Base-by-base conservation (phyloP, 2,888 invertebrate genomes). In the Agrotis ipsilon region DNA sequence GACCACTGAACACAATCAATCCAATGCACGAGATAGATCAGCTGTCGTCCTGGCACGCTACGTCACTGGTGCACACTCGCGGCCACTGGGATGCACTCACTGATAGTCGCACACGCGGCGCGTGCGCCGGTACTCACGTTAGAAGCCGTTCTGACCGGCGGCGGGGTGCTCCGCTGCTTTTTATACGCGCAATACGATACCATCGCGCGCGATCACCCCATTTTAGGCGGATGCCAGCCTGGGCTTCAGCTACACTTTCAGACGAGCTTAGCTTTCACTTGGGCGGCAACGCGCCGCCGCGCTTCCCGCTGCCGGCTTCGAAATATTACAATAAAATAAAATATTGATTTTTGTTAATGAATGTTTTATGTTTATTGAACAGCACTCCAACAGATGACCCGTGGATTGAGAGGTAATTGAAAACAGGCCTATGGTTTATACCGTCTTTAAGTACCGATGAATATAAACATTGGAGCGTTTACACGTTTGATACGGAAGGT, bases 111-210 rank as follows among this genome's bases (percentile, higher is more conserved):
- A 88, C 90, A 81, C 81, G 65, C 84, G 88, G 85, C 89, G 88
- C 94, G 92, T 93, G 92, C 93, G 94, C 86, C 92, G 90, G 87
- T 93, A 98, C 98, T 98, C 98, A 98, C 98, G 98, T 98, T 98
- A 98, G 98, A 98, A 98, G 98, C 98, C 98, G 98, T 98, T 98
- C 98, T 98, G 98, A 98, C 97, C 97, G 97, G 97, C 97, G 97
- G 97, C 97, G 97, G 97, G 97, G 97, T 96, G 96, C 96, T 93
- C 93, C 93, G 96, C 96, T 96, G 96, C 96, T 97, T 97, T 98
- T 97, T 98, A 98, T 98, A 98, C 97, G 95, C 96, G 98, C 97
- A 97, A 98, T 97, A 97, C 97, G 97, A 98, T 97, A 97, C 97
- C 96, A 91, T 88, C 89, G 90, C 92, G 83, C 92, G 87, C 93